Conservation (phyloP, 2,797 vertebrate genomes). For the Onychomys arenicola region DNA sequence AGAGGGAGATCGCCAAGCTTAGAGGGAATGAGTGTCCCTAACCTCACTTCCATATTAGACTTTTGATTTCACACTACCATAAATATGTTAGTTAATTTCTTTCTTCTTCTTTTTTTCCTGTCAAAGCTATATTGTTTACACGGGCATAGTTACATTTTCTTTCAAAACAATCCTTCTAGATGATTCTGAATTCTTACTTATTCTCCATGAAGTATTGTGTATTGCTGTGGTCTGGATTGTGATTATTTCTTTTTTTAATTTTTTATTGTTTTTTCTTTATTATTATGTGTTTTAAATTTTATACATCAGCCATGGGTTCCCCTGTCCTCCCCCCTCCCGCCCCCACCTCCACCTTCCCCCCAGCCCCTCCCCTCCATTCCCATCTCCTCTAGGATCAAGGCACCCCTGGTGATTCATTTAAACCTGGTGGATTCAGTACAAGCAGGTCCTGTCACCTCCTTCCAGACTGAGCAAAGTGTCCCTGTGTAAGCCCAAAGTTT, state of each 20-base stretch:
- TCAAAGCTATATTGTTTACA: slow-evolving; percentile 35
- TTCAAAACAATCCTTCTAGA: slow-evolving; percentile 33
- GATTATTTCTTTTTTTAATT: slow-evolving; percentile 48
- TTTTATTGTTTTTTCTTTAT: too few species aligned
- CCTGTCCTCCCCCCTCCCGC: too few species aligned
- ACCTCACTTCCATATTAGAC: background rate
- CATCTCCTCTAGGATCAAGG: too few species aligned
- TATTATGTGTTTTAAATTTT: too few species aligned
- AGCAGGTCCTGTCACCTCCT: too few species aligned
- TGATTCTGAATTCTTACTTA: slow-evolving; percentile 12
- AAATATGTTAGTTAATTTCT: background rate
- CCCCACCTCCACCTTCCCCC: too few species aligned
- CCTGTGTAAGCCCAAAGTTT: too few species aligned
- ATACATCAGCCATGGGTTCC: too few species aligned
- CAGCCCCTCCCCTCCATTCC: too few species aligned
- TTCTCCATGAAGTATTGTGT: background rate
- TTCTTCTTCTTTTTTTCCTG: background rate
- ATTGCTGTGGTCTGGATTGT: background rate
- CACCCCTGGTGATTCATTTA: too few species aligned
- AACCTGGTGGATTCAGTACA: too few species aligned
- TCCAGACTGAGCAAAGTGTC: too few species aligned
- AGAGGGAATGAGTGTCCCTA: background rate
- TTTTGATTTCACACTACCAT: slow-evolving; percentile 26
- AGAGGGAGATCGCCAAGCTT: background rate
- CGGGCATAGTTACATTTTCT: background rate